These are phyloP conservation scores for Pristiophorus japonicus DNA, from an alignment of 2,113 vertebrate genomes.

Conservation along the genomic window DNA sequence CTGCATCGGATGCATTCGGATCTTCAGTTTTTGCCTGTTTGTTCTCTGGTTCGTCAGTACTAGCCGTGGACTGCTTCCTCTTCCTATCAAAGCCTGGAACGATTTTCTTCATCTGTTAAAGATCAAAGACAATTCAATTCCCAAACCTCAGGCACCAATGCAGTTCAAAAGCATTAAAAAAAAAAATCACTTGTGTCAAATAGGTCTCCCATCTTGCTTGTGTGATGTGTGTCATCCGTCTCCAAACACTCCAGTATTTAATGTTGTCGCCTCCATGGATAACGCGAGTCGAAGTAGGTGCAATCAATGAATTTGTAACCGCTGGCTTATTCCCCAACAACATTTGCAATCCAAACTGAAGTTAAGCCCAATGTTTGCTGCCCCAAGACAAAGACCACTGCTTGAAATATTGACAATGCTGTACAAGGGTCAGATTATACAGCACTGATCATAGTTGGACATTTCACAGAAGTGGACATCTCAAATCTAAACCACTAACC, in stretches of 20 bases:
- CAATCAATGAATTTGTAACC: background rate
- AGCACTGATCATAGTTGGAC: background rate
- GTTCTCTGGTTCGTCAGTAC: constrained; percentile 52
- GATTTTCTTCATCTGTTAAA: constrained; percentile 28
- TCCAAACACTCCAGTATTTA: background rate
- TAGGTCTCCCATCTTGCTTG: background rate
- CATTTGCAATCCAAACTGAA: background rate
- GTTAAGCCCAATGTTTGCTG: background rate
- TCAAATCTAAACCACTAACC: background rate
- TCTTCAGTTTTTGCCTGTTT: constrained; percentile 53
- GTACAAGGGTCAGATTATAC: background rate
- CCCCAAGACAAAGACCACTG: background rate
- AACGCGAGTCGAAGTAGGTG: background rate
- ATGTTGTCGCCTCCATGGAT: background rate
- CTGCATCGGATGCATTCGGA: constrained; percentile 56
- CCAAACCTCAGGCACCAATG: background rate
- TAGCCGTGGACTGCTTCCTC: constrained; percentile 50
- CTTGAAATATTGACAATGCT: background rate
- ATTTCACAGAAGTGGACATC: background rate
- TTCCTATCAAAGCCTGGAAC: constrained; percentile 47
- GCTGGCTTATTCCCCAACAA: background rate
- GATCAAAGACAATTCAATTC: background rate
- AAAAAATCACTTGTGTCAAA: background rate
- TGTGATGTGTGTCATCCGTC: background rate
- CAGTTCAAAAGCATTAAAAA: background rate